Conservation (phyloP, 2,797 vertebrate genomes). For the Pygocentrus nattereri region DNA sequence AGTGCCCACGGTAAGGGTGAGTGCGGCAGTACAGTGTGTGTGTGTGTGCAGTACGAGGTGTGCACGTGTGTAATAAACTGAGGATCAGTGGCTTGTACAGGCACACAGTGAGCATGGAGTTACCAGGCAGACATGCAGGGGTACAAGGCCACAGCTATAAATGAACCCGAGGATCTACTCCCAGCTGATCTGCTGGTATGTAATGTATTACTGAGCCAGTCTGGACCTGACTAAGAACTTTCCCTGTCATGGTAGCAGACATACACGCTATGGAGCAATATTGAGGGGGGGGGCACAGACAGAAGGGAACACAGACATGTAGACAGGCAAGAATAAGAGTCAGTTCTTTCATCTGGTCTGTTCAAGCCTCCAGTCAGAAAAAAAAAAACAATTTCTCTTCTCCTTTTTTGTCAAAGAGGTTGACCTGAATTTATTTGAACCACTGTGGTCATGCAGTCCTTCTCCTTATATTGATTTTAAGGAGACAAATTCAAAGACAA, state of each 20-base stretch:
- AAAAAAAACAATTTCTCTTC: slow-evolving; percentile 36
- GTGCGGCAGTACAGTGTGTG: neutral
- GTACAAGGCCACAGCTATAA: slow-evolving; percentile 87
- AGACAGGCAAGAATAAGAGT: slow-evolving; percentile 11
- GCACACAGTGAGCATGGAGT: slow-evolving; percentile 73
- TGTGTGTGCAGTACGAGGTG: slow-evolving; percentile 53
- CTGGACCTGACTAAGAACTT: slow-evolving; percentile 82
- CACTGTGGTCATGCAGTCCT: slow-evolving; percentile 15
- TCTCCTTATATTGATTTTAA: neutral
- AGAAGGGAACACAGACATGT: slow-evolving; percentile 14
- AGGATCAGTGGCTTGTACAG: slow-evolving; percentile 68
- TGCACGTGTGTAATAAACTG: slow-evolving; percentile 64
- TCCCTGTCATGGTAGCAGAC: slow-evolving; percentile 67
- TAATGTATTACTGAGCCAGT: slow-evolving; percentile 85
- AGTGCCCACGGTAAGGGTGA: neutral
- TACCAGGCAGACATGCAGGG: slow-evolving; percentile 84
- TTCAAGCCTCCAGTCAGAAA: slow-evolving; percentile 11
- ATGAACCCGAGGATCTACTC: slow-evolving; percentile 82
- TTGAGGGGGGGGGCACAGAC: slow-evolving; percentile 10
- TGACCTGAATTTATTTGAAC: slow-evolving; percentile 23
- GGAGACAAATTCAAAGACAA: slow-evolving; percentile 20
- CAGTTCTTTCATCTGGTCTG: neutral
- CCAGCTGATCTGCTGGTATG: slow-evolving; percentile 86
- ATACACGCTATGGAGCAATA: slow-evolving; percentile 28
- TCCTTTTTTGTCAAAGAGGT: slow-evolving; percentile 28